Evolutionary conservation across 2,797 vertebrate genomes (phyloP).

Genomic region (Sparidentex hasta): DNA sequence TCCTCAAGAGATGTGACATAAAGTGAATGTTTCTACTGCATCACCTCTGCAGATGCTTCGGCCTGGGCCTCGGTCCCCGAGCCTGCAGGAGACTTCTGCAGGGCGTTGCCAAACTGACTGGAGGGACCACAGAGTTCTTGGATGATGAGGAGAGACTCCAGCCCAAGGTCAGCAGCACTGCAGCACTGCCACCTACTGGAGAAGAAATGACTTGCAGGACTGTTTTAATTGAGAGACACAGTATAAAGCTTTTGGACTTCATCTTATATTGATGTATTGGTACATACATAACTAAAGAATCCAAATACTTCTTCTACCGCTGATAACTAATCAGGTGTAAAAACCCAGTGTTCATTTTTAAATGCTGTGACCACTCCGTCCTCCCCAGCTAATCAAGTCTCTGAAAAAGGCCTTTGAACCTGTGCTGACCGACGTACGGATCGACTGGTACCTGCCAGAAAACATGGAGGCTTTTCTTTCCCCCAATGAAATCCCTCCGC

Average conservation of each 20-base stretch:
- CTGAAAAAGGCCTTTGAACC: conserved; percentile 97
- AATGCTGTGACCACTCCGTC: not conserved
- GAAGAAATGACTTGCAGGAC: conserved; percentile 26
- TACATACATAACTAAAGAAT: no score
- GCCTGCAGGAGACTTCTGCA: conserved; percentile 89
- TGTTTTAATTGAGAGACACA: not conserved
- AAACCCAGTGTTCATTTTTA: not conserved
- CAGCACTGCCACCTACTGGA: conserved; percentile 69
- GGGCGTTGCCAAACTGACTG: conserved; percentile 90
- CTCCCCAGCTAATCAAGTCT: conserved; percentile 91
- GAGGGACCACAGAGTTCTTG: conserved; percentile 90
- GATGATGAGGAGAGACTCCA: conserved; percentile 91
- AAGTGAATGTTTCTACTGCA: not conserved
- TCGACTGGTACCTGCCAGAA: conserved; percentile 99
- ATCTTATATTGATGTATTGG: no score
- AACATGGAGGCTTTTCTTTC: conserved; percentile 97
- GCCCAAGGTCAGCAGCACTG: conserved; percentile 88
- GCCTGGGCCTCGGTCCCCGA: conserved; percentile 88
- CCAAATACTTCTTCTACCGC: no score
- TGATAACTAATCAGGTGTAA: no score
- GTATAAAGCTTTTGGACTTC: no score
- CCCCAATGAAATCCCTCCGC: conserved; percentile 92
- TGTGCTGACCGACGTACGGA: conserved; percentile 93
- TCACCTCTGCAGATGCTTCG: conserved; percentile 90
- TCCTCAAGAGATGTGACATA: not conserved